phyloP scores from a whole-genome alignment of 37 sponge, comb jelly and placozoan genomes.

The Agelas oroides region DNA sequence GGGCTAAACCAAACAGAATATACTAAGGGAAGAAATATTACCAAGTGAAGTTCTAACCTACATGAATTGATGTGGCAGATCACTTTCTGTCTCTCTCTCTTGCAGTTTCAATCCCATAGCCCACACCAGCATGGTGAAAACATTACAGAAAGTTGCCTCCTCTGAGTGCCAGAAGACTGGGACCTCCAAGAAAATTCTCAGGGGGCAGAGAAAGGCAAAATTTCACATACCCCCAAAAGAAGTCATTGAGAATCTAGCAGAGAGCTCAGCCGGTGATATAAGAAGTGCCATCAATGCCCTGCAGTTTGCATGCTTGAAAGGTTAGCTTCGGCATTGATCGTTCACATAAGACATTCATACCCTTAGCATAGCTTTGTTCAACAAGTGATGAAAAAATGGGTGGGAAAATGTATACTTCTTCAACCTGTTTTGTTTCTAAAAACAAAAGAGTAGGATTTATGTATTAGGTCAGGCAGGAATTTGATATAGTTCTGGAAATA shows the following conservation, averaged over 20 bases:
- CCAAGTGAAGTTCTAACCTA: too few species aligned
- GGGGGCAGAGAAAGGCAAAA: neutral
- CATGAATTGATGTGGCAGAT: too few species aligned
- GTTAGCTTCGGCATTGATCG: too few species aligned
- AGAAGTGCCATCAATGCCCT: slow-evolving; percentile 82
- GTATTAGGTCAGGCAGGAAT: too few species aligned
- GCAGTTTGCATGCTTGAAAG: slow-evolving; percentile 76
- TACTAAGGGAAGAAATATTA: too few species aligned
- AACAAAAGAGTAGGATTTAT: too few species aligned
- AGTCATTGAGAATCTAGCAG: slow-evolving; percentile 63
- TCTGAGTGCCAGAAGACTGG: slow-evolving; percentile 33
- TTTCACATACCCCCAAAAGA: slow-evolving; percentile 58
- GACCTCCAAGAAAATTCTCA: neutral
- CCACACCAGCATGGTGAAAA: slow-evolving; percentile 76
- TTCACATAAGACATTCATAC: too few species aligned
- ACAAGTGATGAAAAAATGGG: neutral
- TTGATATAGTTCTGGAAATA: too few species aligned
- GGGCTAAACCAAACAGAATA: neutral
- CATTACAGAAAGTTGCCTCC: slow-evolving; percentile 55
- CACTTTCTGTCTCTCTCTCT: neutral
- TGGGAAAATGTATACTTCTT: neutral
- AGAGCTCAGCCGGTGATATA: slow-evolving; percentile 69
- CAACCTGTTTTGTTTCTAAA: too few species aligned
- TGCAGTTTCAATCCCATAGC: slow-evolving; percentile 79
- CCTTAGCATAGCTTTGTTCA: neutral